Percentiles rank a stretch among this genome's conserved stretches.
Evolutionary conservation across 2,113 vertebrate species (phyloP).

Genomic region (Phrynosoma platyrhinos): DNA sequence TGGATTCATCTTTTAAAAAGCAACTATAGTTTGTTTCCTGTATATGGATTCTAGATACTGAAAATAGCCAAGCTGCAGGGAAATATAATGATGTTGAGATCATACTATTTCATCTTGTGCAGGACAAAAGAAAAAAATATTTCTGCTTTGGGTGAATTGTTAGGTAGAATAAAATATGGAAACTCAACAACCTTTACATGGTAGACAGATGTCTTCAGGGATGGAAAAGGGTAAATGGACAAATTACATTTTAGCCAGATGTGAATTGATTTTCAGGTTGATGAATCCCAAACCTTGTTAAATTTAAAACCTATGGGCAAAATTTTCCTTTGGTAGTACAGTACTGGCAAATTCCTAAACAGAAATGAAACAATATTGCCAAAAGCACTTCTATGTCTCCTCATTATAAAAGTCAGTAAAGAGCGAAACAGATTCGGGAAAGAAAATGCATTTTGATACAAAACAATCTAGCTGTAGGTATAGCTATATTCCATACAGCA

Average conservation of each 20-base stretch:
- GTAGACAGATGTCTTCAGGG: neutral
- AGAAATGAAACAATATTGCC: neutral
- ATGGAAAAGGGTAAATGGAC: neutral
- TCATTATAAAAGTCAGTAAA: conserved; percentile 6
- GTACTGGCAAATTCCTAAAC: neutral
- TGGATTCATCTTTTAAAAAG: conserved; percentile 15
- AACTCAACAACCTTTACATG: neutral
- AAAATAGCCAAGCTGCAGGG: conserved; percentile 29
- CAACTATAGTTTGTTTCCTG: neutral
- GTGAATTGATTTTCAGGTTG: neutral
- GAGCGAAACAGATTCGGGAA: neutral
- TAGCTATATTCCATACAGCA: neutral
- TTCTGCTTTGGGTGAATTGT: neutral
- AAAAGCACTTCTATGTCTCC: neutral
- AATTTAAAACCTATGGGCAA: neutral
- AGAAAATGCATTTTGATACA: neutral
- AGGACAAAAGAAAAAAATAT: neutral
- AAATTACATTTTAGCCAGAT: neutral
- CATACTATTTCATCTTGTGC: conserved; percentile 1
- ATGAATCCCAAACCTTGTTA: neutral
- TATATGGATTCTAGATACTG: neutral
- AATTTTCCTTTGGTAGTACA: neutral
- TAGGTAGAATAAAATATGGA: conserved; percentile 2
- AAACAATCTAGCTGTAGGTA: neutral
- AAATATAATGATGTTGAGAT: conserved; percentile 4